These are phyloP conservation scores for Lophotis ruficrista DNA, from an alignment of 2,113 vertebrate genomes.

Conservation along the genomic window DNA sequence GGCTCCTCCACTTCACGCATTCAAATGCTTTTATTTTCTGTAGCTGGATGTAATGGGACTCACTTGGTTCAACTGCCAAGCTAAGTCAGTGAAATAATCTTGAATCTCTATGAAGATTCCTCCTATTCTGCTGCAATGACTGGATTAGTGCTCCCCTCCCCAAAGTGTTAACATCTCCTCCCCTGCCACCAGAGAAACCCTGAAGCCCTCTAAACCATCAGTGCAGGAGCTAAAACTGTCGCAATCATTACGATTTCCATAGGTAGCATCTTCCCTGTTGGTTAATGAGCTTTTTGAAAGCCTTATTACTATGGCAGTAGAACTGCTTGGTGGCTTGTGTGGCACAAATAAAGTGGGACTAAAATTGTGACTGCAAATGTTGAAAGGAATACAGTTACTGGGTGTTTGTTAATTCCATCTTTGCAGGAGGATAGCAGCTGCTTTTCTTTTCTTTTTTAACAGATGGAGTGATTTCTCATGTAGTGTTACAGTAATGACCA, in stretches of 20 bases:
- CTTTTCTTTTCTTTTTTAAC: conserved; percentile 75
- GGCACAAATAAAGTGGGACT: conserved; percentile 67
- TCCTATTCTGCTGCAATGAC: neutral
- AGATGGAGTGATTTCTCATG: conserved; percentile 82
- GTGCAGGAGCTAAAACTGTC: neutral
- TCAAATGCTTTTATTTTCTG: conserved; percentile 15
- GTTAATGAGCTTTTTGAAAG: neutral
- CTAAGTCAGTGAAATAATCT: conserved; percentile 1
- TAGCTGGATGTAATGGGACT: neutral
- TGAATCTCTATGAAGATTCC: neutral
- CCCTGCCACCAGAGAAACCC: neutral
- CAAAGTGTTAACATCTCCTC: neutral
- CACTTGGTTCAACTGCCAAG: neutral
- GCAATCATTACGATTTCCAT: neutral
- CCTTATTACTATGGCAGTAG: conserved; percentile 39
- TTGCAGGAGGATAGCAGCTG: conserved; percentile 77
- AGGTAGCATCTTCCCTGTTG: neutral
- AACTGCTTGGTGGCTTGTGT: conserved; percentile 55
- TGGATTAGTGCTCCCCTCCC: neutral
- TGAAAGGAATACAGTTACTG: conserved; percentile 73
- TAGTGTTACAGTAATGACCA: conserved; percentile 76
- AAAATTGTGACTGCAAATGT: conserved; percentile 71
- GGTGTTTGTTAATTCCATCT: conserved; percentile 76
- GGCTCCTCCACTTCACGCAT: neutral
- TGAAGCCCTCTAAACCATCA: neutral